Evolutionary conservation across 2,113 vertebrate species (phyloP), one percentile per base, ranked within the genome.

Genomic region (Ia io): DNA sequence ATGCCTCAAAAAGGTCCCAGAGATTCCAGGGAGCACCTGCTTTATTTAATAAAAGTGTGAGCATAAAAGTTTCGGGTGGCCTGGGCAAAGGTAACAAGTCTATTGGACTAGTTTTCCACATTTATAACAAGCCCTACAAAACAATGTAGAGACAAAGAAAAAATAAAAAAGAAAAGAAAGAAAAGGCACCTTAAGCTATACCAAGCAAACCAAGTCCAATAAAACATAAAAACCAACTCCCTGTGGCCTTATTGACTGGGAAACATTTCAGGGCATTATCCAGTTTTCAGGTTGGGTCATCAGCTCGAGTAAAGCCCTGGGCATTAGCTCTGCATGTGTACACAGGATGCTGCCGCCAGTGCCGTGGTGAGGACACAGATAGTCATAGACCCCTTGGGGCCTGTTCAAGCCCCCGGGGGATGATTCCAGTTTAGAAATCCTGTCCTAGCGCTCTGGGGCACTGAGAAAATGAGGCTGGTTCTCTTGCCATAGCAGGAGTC

Each of bases 21-120:
- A 97, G 97, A 96, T 94, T 97, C 93, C 96, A 98, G 96, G 96
- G 96, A 98, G 97, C 95, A 97, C 97, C 97, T 98, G 97, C 97
- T 96, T 97, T 96, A 91, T 92, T 96, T 96, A 95, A 89, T 89
- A 97, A 95, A 96, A 96, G 53, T 32, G 37, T 90, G 92, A 96
- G 96, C 96, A 96, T 93, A 95, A 76, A 96, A 89, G 92, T 97
- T 93, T 92, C 79, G 95, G 96, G 71, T 88, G 88, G 91, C 84
- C 88, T 95, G 74, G 89, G 92, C 78, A 95, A 97, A 95, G 96
- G 82, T 97, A 97, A 97, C 97, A 97, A 97, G 97, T 95, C 83
- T 96, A 84, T 67, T 77, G 90, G 91, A 70, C 96, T 95, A 96
- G 78, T 2, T 93, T 91, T 92, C 88, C 2, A 35, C 53, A 70